Evolutionary conservation across 1,140 invertebrate species (phyloP).

Genomic region (Drosophila sp.): DNA sequence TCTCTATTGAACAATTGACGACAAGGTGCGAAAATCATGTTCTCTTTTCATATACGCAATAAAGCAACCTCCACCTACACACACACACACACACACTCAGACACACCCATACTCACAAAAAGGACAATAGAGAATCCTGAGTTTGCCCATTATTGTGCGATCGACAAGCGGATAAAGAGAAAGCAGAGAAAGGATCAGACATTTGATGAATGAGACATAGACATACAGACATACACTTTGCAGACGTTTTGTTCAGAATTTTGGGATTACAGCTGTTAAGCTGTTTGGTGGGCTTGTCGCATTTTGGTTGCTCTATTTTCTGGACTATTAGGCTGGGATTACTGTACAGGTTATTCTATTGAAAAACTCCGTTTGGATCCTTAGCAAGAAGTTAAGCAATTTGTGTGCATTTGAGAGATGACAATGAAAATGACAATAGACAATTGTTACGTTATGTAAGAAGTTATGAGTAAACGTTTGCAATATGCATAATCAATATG

Average conservation of each 20-base stretch:
- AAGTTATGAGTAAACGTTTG: conserved; percentile 63
- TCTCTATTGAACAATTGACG: conserved; percentile 49
- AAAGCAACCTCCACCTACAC: background rate
- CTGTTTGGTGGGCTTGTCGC: conserved; percentile 65
- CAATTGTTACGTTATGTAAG: conserved; percentile 63
- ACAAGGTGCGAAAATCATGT: conserved; percentile 78
- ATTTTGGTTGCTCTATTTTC: conserved; percentile 62
- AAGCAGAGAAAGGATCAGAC: conserved; percentile 50
- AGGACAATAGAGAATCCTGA: conserved; percentile 24
- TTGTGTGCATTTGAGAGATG: conserved; percentile 42
- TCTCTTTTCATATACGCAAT: conserved; percentile 49
- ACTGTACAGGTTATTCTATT: conserved; percentile 52
- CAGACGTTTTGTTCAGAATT: conserved; percentile 70
- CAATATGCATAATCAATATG: conserved; percentile 25
- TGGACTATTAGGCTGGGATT: conserved; percentile 55
- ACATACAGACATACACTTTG: conserved; percentile 66
- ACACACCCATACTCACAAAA: conserved; percentile 1
- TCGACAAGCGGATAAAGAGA: conserved; percentile 78
- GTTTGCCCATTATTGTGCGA: conserved; percentile 77
- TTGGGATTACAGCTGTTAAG: conserved; percentile 73
- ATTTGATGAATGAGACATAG: conserved; percentile 63
- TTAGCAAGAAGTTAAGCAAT: conserved; percentile 73
- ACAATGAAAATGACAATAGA: conserved; percentile 55
- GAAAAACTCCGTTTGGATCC: conserved; percentile 26
- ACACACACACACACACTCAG: conserved; percentile 11